These are phyloP conservation scores for Bembecia ichneumoniformis DNA, from an alignment of 2,888 invertebrate genomes.

Conservation along the genomic window DNA sequence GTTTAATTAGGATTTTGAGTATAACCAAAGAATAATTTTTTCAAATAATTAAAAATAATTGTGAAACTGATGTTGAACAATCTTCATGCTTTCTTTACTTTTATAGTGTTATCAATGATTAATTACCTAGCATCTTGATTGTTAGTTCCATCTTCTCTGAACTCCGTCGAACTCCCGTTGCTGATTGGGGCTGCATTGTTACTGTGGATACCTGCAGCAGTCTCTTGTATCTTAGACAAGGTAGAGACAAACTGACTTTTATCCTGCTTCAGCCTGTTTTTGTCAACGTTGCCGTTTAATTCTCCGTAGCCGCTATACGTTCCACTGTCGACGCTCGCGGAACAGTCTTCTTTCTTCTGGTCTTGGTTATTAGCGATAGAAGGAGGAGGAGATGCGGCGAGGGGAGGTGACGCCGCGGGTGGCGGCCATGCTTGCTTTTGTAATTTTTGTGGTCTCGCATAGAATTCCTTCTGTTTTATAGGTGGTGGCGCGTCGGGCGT, in stretches of 20 bases:
- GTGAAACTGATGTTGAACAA: not conserved
- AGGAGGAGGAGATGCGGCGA: constrained; percentile 72
- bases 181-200: constrained; percentile 45
- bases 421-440: constrained; percentile 82
- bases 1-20: too few species aligned
- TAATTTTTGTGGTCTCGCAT: constrained; percentile 83
- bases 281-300: constrained; percentile 53
- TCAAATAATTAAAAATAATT: too few species aligned
- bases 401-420: constrained; percentile 50
- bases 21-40: too few species aligned
- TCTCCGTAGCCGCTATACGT: constrained; percentile 62
- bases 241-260: constrained; percentile 72
- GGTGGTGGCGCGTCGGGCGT: constrained; percentile 61
- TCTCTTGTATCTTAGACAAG: constrained; percentile 76
- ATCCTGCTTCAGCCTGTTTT: constrained; percentile 51
- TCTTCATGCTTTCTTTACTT: not conserved
- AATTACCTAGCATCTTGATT: constrained; percentile 57
- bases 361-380: constrained; percentile 30
- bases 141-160: constrained; percentile 40
- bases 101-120: not conserved
- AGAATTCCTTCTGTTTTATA: constrained; percentile 80
- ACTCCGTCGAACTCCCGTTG: constrained; percentile 57
- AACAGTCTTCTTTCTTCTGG: constrained; percentile 60
- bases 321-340: constrained; percentile 62
- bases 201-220: constrained; percentile 56